Conservation (phyloP, 2,888 invertebrate genomes). For the Leptinotarsa juncta region DNA sequence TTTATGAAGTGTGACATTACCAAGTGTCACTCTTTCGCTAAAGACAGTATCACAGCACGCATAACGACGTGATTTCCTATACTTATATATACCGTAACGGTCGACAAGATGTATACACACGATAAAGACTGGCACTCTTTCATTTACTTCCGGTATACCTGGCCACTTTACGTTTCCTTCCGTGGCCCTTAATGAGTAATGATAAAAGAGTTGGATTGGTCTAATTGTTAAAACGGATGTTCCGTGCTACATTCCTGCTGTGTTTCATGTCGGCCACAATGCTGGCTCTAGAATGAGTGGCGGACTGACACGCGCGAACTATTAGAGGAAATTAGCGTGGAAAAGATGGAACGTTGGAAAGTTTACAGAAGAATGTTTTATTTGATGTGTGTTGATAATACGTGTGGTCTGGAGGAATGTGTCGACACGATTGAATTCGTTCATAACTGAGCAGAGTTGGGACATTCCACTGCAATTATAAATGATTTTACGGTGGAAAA, state of each 20-base stretch:
- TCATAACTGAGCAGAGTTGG: no score
- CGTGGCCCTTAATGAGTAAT: constrained; percentile 62
- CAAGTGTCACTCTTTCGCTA: background rate
- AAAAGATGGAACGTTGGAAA: constrained; percentile 28
- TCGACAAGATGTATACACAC: constrained; percentile 32
- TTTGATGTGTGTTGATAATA: background rate
- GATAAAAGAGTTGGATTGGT: constrained; percentile 59
- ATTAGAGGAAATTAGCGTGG: constrained; percentile 47
- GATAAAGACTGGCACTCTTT: constrained; percentile 60
- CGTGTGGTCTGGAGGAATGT: background rate
- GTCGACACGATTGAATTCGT: background rate
- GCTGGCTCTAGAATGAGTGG: constrained; percentile 32
- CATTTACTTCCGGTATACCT: constrained; percentile 45
- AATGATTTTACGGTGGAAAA: background rate
- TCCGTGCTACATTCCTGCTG: constrained; percentile 55
- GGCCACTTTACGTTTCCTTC: constrained; percentile 67
- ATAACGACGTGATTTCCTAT: constrained; percentile 11
- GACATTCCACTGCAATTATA: no score
- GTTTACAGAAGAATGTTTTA: constrained; percentile 6
- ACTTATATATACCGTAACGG: constrained; percentile 10
- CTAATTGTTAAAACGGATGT: constrained; percentile 65
- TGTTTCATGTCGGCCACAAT: constrained; percentile 38
- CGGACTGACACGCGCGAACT: constrained; percentile 44
- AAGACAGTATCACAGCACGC: constrained; percentile 17
- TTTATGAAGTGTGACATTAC: constrained; percentile 4